These are phyloP conservation scores for Saimiri boliviensis DNA, from an alignment of 2,113 vertebrate genomes.

Conservation along the genomic window DNA sequence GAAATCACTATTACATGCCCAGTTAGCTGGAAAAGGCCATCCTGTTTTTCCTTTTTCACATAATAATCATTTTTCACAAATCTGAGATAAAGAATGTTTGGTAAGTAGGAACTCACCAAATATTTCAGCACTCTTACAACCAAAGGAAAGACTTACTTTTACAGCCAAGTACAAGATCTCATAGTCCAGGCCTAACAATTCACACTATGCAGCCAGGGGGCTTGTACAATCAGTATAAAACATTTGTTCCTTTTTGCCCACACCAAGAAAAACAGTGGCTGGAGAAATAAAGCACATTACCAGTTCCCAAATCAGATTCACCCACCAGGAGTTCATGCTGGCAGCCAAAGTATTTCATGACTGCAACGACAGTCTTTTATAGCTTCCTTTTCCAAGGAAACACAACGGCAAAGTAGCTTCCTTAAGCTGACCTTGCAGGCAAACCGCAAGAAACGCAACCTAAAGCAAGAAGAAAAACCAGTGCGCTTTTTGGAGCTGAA, in stretches of 20 bases:
- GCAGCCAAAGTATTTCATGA: neutral
- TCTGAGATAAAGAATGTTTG: conserved; percentile 77
- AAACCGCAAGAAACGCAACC: conserved; percentile 31
- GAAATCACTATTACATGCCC: conserved; percentile 65
- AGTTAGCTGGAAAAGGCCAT: conserved; percentile 72
- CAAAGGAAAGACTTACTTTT: conserved; percentile 77
- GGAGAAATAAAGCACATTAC: conserved; percentile 54
- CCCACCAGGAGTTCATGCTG: conserved; percentile 12
- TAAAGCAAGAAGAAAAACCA: neutral
- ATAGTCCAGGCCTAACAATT: conserved; percentile 75
- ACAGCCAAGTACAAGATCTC: conserved; percentile 81
- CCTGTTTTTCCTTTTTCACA: conserved; percentile 77
- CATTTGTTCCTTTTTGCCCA: conserved; percentile 64
- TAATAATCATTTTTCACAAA: conserved; percentile 69
- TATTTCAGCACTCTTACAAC: conserved; percentile 61
- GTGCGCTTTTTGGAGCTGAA: neutral
- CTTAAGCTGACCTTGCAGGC: neutral
- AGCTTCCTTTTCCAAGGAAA: conserved; percentile 55
- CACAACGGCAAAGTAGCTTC: conserved; percentile 55
- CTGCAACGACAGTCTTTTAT: conserved; percentile 45
- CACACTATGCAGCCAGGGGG: conserved; percentile 71
- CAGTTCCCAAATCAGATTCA: conserved; percentile 56
- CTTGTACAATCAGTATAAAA: conserved; percentile 70
- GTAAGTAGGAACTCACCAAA: conserved; percentile 71
- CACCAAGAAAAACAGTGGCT: conserved; percentile 75